Percentiles rank a stretch among this genome's conserved stretches.
Conservation (phyloP, 2,113 vertebrate genomes). For the Pedionomus torquatus region DNA sequence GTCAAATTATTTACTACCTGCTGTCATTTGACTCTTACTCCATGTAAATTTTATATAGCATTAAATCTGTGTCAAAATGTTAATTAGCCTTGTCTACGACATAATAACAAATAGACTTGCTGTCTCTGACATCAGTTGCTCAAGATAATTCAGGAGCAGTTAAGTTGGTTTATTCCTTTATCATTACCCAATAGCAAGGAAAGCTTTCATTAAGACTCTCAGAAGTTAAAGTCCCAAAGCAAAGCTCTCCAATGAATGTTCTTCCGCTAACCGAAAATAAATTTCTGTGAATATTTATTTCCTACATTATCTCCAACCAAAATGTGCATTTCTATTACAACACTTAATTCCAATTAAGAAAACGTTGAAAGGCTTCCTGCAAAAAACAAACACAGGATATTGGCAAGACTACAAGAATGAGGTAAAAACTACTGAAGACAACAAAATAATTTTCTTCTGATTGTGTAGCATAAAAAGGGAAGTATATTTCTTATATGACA, state of each 20-base stretch:
- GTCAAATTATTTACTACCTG: not conserved
- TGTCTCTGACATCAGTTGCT: not conserved
- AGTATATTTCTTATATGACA: not conserved
- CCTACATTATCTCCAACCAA: constrained; percentile 16
- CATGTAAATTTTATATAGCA: not conserved
- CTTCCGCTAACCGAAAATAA: not conserved
- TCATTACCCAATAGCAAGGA: not conserved
- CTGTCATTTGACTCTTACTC: not conserved
- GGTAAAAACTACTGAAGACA: constrained; percentile 45
- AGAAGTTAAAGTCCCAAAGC: not conserved
- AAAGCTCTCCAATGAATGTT: not conserved
- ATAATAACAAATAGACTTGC: not conserved
- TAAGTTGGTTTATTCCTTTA: not conserved
- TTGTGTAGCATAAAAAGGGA: constrained; percentile 33
- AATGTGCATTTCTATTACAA: constrained; percentile 23
- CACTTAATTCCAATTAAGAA: constrained; percentile 57
- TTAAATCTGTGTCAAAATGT: not conserved
- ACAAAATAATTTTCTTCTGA: constrained; percentile 64
- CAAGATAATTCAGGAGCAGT: not conserved
- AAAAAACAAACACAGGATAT: constrained; percentile 71
- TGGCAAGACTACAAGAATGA: constrained; percentile 71
- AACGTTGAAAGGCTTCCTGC: constrained; percentile 49
- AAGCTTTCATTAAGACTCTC: not conserved
- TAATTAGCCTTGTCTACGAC: not conserved
- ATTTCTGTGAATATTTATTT: constrained; percentile 11